Evolutionary conservation across 2,888 invertebrate genomes (phyloP).

Genomic region (Philereme transversata): DNA sequence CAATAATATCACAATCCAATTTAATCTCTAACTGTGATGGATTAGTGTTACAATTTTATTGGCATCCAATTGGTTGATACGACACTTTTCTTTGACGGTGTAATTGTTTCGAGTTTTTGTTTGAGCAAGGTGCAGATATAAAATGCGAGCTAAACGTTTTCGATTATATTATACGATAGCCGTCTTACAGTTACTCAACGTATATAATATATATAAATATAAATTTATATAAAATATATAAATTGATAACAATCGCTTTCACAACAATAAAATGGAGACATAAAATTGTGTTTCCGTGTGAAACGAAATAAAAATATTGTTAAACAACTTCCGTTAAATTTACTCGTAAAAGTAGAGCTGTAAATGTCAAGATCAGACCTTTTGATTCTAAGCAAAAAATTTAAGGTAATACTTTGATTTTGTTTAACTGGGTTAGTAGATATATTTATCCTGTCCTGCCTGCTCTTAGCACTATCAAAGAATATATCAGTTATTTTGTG

Average conservation of each 20-base stretch:
- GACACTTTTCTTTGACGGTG: constrained; percentile 61
- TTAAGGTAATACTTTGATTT: no score
- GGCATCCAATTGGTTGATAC: constrained; percentile 62
- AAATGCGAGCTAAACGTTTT: constrained; percentile 60
- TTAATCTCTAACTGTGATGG: constrained; percentile 64
- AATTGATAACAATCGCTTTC: constrained; percentile 14
- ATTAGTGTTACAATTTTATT: constrained; percentile 70
- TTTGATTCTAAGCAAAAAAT: no score
- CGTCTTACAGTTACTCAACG: constrained; percentile 23
- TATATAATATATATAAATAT: constrained; percentile 16
- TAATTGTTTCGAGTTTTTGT: constrained; percentile 82
- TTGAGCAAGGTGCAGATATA: constrained; percentile 79
- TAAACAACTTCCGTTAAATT: no score
- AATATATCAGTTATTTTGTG: constrained; percentile 22
- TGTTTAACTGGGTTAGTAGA: no score
- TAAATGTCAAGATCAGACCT: no score
- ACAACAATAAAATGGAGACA: not conserved
- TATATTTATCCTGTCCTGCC: not conserved
- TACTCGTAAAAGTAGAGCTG: no score
- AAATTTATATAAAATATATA: constrained; percentile 14
- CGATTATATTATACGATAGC: constrained; percentile 55
- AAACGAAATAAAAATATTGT: not conserved
- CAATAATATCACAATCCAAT: constrained; percentile 60
- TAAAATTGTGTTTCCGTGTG: not conserved
- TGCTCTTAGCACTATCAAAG: constrained; percentile 20